These are phyloP conservation scores for Escarpia spicata DNA, from an alignment of 2,888 invertebrate species.

Conservation along the genomic window DNA sequence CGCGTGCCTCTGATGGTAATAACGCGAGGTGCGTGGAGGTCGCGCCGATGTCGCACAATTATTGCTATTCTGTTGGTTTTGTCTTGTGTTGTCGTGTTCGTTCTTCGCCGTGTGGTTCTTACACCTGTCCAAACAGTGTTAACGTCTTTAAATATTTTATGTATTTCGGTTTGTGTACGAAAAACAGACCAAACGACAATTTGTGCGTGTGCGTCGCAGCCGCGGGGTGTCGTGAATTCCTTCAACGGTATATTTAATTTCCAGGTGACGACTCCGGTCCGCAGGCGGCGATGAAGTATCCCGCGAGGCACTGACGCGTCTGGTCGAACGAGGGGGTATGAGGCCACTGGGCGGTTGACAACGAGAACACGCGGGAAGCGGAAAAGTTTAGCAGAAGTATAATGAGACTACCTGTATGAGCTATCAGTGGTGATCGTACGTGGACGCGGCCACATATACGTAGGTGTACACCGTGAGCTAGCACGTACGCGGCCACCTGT, in stretches of 20 bases:
- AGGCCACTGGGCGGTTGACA: background rate
- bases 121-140: background rate
- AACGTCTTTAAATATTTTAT: background rate
- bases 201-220: background rate
- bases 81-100: background rate
- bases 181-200: background rate
- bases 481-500: background rate
- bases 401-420: background rate
- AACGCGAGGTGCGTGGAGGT: background rate
- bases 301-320: background rate
- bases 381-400: background rate
- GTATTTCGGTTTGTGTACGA: background rate
- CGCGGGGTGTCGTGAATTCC: background rate
- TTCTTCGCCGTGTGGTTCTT: too few relatives aligned
- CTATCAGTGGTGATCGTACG: background rate
- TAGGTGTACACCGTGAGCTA: background rate
- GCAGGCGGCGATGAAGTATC: background rate
- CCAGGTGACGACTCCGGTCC: background rate
- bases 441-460: background rate
- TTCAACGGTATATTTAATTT: conserved; percentile 7
- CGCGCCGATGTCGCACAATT: background rate
- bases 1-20: background rate
- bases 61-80: background rate
- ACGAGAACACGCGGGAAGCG: background rate
- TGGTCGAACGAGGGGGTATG: background rate